Evolutionary conservation across 2,888 invertebrate species (phyloP).

Genomic region (Ormyrus labotus): DNA sequence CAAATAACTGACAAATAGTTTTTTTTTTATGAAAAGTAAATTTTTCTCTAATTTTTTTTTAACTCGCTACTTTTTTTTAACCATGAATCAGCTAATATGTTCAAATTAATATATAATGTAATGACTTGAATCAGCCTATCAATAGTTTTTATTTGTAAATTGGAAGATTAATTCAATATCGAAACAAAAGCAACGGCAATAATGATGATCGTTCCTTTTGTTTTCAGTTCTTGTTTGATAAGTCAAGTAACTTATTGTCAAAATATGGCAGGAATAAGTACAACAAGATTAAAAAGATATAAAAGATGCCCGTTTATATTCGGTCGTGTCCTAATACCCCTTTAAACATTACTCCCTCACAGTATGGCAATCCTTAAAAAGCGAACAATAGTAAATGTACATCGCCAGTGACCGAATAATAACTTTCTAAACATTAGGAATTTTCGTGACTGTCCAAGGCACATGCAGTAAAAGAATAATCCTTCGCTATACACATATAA

Average conservation of each 20-base stretch:
- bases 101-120: too few relatives aligned
- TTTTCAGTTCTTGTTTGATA: neutral
- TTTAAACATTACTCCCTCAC: neutral
- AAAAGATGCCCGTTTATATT: slow-evolving; percentile 9
- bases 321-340: neutral
- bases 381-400: slow-evolving; percentile 18
- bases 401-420: slow-evolving; percentile 33
- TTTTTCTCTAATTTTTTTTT: too few relatives aligned
- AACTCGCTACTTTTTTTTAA: too few relatives aligned
- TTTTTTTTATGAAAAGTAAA: too few relatives aligned
- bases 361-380: neutral
- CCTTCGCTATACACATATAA: slow-evolving; percentile 14
- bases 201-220: slow-evolving; percentile 20
- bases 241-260: neutral
- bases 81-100: too few relatives aligned
- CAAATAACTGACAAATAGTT: too few relatives aligned
- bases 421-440: slow-evolving; percentile 22
- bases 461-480: slow-evolving; percentile 21
- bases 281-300: slow-evolving; percentile 10
- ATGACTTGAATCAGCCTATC: too few relatives aligned
- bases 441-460: slow-evolving; percentile 47
- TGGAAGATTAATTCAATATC: slow-evolving; percentile 4
- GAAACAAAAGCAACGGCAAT: slow-evolving; percentile 11
- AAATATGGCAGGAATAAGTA: slow-evolving; percentile 41
- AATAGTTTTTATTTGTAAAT: neutral